These are phyloP conservation scores for Harpagoxenus sublaevis DNA, from an alignment of 2,888 invertebrate genomes.

Conservation along the genomic window DNA sequence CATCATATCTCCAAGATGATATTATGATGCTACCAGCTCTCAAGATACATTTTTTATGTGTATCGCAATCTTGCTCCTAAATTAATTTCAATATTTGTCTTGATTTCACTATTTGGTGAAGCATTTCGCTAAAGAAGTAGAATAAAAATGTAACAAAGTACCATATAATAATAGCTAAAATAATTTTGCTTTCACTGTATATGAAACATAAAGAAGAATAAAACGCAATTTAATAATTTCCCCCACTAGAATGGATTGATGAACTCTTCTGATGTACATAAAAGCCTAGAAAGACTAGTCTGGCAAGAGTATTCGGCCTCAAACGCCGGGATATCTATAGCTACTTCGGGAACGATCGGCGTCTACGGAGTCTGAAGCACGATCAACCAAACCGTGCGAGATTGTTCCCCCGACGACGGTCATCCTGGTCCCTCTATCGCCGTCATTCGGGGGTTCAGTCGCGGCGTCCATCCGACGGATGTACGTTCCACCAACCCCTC, in stretches of 20 bases:
- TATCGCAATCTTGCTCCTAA: neutral
- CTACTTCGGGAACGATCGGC: neutral
- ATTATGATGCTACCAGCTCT: neutral
- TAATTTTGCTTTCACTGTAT: neutral
- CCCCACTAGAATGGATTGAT: neutral
- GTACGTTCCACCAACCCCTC: slow-evolving; percentile 64
- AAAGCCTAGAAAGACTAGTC: neutral
- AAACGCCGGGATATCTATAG: neutral
- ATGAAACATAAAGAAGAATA: neutral
- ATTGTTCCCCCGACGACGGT: slow-evolving; percentile 62
- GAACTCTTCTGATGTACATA: neutral
- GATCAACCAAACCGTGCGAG: slow-evolving; percentile 23
- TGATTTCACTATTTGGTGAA: neutral
- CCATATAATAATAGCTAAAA: neutral
- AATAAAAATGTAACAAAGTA: neutral
- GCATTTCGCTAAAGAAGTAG: neutral
- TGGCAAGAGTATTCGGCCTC: neutral
- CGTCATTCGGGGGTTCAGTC: slow-evolving; percentile 49
- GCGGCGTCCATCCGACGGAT: slow-evolving; percentile 66
- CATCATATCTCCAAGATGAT: neutral
- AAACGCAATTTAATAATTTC: neutral
- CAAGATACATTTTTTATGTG: neutral
- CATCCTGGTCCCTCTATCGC: slow-evolving; percentile 55
- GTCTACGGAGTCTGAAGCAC: neutral
- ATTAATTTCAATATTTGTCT: neutral